Evolutionary conservation across 2,113 vertebrate species (phyloP).

Genomic region (Philantomba maxwellii): DNA sequence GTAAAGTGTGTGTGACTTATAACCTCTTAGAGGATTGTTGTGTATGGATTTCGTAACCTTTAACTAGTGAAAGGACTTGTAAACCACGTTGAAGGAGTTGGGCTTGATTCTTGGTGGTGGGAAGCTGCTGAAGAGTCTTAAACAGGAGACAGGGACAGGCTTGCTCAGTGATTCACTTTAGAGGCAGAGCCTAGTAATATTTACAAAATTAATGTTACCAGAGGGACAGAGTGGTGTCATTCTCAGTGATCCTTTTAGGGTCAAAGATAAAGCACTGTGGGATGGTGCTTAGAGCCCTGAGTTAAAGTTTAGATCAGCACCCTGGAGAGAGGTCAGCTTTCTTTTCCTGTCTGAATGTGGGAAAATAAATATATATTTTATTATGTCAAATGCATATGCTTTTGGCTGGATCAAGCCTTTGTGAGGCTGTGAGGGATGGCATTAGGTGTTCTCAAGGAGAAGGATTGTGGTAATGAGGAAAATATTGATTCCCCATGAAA

Average conservation of each 20-base stretch:
- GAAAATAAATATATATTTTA: constrained; percentile 22
- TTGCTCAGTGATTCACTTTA: not conserved
- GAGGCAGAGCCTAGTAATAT: not conserved
- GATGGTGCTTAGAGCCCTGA: not conserved
- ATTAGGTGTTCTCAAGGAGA: constrained; percentile 72
- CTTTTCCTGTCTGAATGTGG: constrained; percentile 7
- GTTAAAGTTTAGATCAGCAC: not conserved
- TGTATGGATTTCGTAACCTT: not conserved
- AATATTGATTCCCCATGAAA: constrained; percentile 85
- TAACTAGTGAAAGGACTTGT: not conserved
- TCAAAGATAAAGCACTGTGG: not conserved
- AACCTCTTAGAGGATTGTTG: not conserved
- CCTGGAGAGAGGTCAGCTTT: not conserved
- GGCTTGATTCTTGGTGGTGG: not conserved
- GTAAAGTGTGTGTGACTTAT: not conserved
- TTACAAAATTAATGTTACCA: not conserved
- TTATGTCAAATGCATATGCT: not conserved
- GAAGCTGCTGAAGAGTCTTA: not conserved
- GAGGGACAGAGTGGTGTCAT: not conserved
- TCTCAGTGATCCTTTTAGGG: not conserved
- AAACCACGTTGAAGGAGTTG: not conserved
- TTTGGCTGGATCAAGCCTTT: constrained; percentile 36
- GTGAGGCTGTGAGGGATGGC: constrained; percentile 16
- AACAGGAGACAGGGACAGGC: not conserved
- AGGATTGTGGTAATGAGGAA: constrained; percentile 81